Evolutionary conservation across 2,113 vertebrate species (phyloP).

Genomic region (Malurus melanocephalus): DNA sequence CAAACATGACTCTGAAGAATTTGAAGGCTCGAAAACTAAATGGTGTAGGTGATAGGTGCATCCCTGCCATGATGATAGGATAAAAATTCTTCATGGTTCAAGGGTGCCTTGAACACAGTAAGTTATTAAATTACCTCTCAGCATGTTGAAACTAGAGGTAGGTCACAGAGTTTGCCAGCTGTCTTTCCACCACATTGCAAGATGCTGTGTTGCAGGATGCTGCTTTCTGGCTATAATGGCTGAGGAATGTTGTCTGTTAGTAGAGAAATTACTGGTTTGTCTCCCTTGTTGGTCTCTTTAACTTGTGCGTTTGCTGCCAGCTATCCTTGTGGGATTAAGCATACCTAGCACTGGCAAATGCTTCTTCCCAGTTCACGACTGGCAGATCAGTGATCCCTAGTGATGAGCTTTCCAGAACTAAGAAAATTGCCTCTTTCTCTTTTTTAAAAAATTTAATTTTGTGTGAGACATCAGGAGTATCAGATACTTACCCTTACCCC

Average conservation of each 20-base stretch:
- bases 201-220: not conserved
- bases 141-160: not conserved
- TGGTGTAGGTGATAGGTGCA: not conserved
- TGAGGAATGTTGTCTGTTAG: not conserved
- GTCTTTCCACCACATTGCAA: not conserved
- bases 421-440: not conserved
- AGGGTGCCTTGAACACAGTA: not conserved
- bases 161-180: not conserved
- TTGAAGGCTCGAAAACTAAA: accelerated
- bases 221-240: not conserved
- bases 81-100: not conserved
- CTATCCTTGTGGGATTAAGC: not conserved
- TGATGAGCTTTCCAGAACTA: not conserved
- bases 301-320: not conserved
- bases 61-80: not conserved
- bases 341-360: not conserved
- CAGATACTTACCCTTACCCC: not conserved
- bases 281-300: not conserved
- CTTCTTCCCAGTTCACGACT: not conserved
- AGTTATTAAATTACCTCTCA: not conserved
- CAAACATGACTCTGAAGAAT: not conserved
- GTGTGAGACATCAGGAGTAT: not conserved
- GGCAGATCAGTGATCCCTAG: not conserved
- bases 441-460: not conserved
- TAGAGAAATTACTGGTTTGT: not conserved